Evolutionary conservation across 1,140 invertebrate species (phyloP).

Genomic region (Leucophenga varia): DNA sequence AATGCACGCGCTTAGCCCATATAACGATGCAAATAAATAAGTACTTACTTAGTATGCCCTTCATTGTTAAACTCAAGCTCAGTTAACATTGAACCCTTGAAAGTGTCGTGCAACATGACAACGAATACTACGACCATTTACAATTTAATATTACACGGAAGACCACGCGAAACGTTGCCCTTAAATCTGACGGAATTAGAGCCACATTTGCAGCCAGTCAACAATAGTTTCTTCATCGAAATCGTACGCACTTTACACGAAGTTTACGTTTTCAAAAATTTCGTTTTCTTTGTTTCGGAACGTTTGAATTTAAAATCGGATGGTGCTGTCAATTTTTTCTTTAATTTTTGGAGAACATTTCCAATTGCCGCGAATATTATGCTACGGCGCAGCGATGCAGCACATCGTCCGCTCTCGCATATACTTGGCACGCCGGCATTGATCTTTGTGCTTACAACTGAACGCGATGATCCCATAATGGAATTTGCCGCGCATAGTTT

Average conservation of each 20-base stretch:
- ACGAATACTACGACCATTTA: neutral
- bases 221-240: slow-evolving; percentile 30
- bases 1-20: no score
- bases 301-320: slow-evolving; percentile 22
- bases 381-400: slow-evolving; percentile 13
- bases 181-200: no score
- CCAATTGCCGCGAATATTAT: slow-evolving; percentile 29
- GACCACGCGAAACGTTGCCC: no score
- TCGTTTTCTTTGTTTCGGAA: slow-evolving; percentile 43
- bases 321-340: slow-evolving; percentile 25
- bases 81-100: no score
- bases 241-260: slow-evolving; percentile 23
- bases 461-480: slow-evolving; percentile 40
- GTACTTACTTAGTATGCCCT: no score
- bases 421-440: slow-evolving; percentile 40
- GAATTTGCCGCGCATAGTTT: slow-evolving; percentile 32
- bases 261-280: slow-evolving; percentile 37
- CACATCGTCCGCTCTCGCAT: slow-evolving; percentile 12
- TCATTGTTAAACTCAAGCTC: no score
- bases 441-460: slow-evolving; percentile 35
- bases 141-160: no score
- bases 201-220: slow-evolving; percentile 15
- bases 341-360: slow-evolving; percentile 27
- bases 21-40: no score
- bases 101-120: no score